Conservation (phyloP, 2,797 vertebrate genomes). For the Delichon dasypus region DNA sequence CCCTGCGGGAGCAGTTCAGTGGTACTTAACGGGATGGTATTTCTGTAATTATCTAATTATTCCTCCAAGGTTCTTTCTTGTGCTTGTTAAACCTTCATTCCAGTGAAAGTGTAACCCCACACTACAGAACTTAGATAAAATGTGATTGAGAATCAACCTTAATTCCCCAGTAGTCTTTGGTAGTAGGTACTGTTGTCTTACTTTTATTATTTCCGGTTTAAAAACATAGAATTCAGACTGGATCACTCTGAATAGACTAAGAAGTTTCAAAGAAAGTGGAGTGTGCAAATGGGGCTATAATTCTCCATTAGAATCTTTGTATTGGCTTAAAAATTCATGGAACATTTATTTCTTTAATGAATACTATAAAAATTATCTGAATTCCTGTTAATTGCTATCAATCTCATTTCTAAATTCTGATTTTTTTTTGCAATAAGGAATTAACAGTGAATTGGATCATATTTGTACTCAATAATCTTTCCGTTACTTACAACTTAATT, state of each 20-base stretch:
- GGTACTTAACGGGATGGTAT: slow-evolving; percentile 49
- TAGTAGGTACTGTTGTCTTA: background rate
- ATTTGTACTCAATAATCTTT: background rate
- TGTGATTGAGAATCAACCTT: background rate
- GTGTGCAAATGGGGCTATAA: background rate
- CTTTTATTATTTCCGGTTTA: background rate
- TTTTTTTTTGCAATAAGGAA: background rate
- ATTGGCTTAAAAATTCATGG: background rate
- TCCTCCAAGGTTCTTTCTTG: slow-evolving; percentile 25
- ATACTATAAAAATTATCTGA: background rate
- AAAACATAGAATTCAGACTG: background rate
- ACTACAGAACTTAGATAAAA: slow-evolving; percentile 15
- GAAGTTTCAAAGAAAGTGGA: background rate
- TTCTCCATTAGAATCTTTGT: background rate
- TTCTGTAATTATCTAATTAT: slow-evolving; percentile 60
- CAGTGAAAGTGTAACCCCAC: slow-evolving; percentile 29
- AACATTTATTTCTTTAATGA: background rate
- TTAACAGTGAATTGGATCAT: background rate
- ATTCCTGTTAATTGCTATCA: background rate
- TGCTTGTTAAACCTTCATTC: slow-evolving; percentile 37
- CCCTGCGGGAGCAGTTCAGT: slow-evolving; percentile 1
- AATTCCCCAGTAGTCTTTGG: background rate
- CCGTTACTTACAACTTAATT: background rate
- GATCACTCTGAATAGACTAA: background rate
- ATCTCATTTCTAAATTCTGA: background rate